phyloP scores from a whole-genome alignment of 2,113 vertebrate genomes.

The Pseudopodoces humilis region DNA sequence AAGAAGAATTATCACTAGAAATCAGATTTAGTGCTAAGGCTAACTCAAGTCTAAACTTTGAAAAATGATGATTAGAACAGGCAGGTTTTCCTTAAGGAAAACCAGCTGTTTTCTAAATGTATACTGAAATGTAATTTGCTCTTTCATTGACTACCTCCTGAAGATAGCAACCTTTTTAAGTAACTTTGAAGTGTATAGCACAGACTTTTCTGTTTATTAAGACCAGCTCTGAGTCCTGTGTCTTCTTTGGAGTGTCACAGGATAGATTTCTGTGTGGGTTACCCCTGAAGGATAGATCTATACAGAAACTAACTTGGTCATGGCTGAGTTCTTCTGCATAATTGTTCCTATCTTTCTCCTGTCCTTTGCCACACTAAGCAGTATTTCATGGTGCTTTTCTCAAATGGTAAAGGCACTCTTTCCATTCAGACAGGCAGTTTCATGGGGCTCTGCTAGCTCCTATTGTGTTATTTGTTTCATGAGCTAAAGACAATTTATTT shows the following conservation, averaged over 20 bases:
- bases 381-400: neutral
- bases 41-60: neutral
- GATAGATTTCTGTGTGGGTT: neutral
- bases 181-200: neutral
- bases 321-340: neutral
- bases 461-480: neutral
- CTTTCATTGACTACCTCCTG: neutral
- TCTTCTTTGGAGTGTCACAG: neutral
- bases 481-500: neutral
- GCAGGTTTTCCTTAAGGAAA: neutral
- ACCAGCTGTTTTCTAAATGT: neutral
- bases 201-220: neutral
- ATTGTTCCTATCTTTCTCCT: neutral
- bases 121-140: neutral
- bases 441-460: neutral
- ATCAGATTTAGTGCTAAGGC: neutral
- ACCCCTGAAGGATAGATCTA: neutral
- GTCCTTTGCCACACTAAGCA: neutral
- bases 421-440: neutral
- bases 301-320: neutral
- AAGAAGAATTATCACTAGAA: neutral
- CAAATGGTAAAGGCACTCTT: neutral
- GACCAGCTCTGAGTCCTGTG: neutral
- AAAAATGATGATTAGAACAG: neutral
- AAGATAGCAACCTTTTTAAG: neutral